Percentiles rank a stretch among this genome's conserved stretches.
phyloP scores from a whole-genome alignment of 2,888 invertebrate species.

The Pelosia muscerda region DNA sequence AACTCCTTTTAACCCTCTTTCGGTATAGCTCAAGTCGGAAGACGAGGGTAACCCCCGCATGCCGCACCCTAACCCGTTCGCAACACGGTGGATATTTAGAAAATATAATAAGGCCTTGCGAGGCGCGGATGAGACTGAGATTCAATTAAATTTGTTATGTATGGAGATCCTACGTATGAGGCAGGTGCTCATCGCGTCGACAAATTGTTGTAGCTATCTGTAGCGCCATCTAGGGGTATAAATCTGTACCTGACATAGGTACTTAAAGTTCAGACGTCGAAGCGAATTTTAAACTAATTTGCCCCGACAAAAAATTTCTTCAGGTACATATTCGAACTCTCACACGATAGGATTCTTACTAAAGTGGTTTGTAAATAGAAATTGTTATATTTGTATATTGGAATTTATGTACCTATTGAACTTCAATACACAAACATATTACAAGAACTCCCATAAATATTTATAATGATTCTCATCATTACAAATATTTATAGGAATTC shows the following conservation, averaged over 20 bases:
- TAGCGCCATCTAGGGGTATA: constrained; percentile 57
- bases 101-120: constrained; percentile 81
- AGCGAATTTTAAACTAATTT: not conserved
- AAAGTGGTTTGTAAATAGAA: too few species aligned
- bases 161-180: constrained; percentile 82
- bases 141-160: constrained; percentile 87
- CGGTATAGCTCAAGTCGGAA: constrained; percentile 77
- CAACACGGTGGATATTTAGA: constrained; percentile 80
- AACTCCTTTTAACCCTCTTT: constrained; percentile 88
- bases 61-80: constrained; percentile 72
- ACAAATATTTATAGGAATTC: too few species aligned
- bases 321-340: not conserved
- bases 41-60: constrained; percentile 79
- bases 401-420: too few species aligned
- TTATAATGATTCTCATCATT: too few species aligned
- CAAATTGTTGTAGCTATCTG: constrained; percentile 73
- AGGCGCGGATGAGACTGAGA: constrained; percentile 82
- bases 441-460: too few species aligned
- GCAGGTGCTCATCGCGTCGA: constrained; percentile 79
- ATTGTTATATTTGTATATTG: too few species aligned
- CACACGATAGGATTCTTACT: not conserved
- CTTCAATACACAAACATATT: too few species aligned
- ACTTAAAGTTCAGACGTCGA: not conserved
- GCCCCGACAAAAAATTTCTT: not conserved
- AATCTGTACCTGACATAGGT: not conserved